These are phyloP conservation scores for Gouania willdenowi DNA, from an alignment of 2,797 vertebrate species.

Conservation along the genomic window DNA sequence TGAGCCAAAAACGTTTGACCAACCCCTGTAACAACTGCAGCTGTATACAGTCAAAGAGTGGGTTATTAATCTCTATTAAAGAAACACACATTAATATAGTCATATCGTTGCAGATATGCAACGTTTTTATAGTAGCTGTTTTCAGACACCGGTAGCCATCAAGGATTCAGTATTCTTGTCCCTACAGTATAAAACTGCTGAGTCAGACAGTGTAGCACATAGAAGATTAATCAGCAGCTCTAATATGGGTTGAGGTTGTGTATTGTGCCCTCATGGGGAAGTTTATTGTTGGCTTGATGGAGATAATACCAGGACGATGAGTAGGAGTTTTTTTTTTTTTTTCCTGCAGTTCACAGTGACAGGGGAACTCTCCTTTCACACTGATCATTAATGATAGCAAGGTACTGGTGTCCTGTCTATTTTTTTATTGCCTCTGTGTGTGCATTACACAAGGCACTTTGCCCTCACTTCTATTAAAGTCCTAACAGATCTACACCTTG, in stretches of 20 bases:
- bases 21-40: background rate
- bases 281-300: background rate
- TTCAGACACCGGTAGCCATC: too few relatives aligned
- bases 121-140: background rate
- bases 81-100: background rate
- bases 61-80: background rate
- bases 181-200: too few relatives aligned
- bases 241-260: too few relatives aligned
- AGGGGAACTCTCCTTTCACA: slow-evolving; percentile 5
- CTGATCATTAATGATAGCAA: background rate
- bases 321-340: background rate
- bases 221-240: too few relatives aligned
- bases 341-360: background rate
- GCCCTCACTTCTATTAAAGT: slow-evolving; percentile 15
- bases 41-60: background rate
- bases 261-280: background rate
- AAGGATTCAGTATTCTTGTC: too few relatives aligned
- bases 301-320: background rate
- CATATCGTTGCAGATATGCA: background rate
- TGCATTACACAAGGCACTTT: slow-evolving; percentile 23
- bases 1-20: too few relatives aligned
- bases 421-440: slow-evolving; percentile 5
- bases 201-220: too few relatives aligned
- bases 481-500: slow-evolving; percentile 19
- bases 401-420: background rate